Evolutionary conservation across 2,113 vertebrate genomes (phyloP), one percentile per base, ranked within the genome.

Genomic region (Odocoileus hemionus): DNA sequence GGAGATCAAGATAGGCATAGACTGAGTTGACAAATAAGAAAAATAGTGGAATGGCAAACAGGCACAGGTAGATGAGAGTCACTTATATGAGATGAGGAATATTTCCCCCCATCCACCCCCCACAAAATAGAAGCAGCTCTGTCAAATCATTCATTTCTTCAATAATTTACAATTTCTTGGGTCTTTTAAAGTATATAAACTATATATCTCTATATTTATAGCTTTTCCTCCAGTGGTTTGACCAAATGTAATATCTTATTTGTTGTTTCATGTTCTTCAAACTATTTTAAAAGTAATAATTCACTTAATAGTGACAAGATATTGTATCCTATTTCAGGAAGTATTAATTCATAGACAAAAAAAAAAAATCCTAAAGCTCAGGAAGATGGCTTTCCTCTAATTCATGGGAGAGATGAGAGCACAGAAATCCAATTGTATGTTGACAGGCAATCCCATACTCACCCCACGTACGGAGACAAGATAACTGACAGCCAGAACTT

Each of bases 201-300:
- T 47, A 50, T 21, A 47, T 11, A 61, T 47, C 28, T 89, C 26
- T 79, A 4, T 79, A 30, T 79, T 45, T 47, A 23, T n/a, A 26
- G 26, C 36, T 89, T 36, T 89, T 52, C 86, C 67, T 9, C 19
- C 47, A 64, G 96, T 94, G 43, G 57, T 16, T 83, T 93, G 57
- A 85, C 30, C 64, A 92, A 96, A 76, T 23, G 58, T 52, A 50
- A 74, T 39, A 47, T 67, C 84, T 94, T 94, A 88, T 83, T 85
- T 78, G 67, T 54, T 90, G 52, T 70, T 52, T 96, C n/a, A 97
- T 52, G 76, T 16, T 91, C 78, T 96, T 55, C 23, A 92, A 96
- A 67, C 6, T 67, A 79, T 67, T 83, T 97, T 55, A 70, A 94
- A 86, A 93, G 89, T 80, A 91, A 52, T 60, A 57, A 93, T 76